Base-by-base conservation (phyloP, 2,888 invertebrate genomes). In the Harpagoxenus sublaevis region DNA sequence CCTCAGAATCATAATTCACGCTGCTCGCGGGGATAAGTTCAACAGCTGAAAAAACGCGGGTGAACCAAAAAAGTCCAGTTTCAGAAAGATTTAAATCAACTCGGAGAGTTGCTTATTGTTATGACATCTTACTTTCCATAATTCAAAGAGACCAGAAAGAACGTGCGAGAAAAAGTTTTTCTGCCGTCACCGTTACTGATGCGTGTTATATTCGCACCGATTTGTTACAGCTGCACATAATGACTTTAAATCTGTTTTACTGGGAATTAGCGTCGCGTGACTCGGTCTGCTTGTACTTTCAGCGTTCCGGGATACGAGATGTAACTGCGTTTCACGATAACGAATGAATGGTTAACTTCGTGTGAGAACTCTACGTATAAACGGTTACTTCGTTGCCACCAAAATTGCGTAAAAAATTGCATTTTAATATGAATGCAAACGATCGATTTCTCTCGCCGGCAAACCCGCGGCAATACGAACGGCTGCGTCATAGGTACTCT, bases 401-500 rank as follows among this genome's bases (percentile, higher is more conserved):
- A 1, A 3, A n/a, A 42, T 42, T 42, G 31, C 15, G 28, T 31
- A 74, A 60, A 74, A 63, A 42, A 23, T 23, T 23, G 23, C 18
- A 8, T 70, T 77, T 42, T 62, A 39, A 77, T 55, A 42, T 68
- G 53, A 53, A 77, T 70, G 70, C 77, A 70, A 78, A 57, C 71
- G 55, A 12, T 45, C 5, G 55, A 57, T 57, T 45, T 77, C n/a
- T 70, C 45, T 45, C n/a, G 55, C 5, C 28, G 53, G 5, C 12
- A 35, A 48, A 48, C 48, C n/a, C 42, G 48, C 23, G 55, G 31
- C 74, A 28, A 74, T 74, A 31, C 60, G 12, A 31, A 53, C n/a
- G 35, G 45, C 62, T 35, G 62, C 45, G 42, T 74, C 78, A 51
- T 71, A 15, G 42, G 70, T 79, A 70, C 70, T 57, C 73, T 60